Conservation (phyloP, 2,888 invertebrate species). For the Polyommatus iphigenia region DNA sequence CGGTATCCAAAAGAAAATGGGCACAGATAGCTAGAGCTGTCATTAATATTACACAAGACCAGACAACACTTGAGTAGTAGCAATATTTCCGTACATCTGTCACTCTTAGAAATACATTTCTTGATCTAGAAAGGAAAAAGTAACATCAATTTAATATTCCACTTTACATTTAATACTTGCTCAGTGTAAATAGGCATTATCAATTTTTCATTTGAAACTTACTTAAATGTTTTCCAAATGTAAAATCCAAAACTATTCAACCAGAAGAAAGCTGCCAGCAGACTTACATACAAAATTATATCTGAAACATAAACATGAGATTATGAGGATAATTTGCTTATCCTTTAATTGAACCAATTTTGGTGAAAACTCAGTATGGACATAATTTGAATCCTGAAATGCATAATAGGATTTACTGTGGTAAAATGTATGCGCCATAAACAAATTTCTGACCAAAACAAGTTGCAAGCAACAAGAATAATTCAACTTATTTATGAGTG, state of each 20-base stretch:
- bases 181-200: not conserved
- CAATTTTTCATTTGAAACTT: slow-evolving; percentile 49
- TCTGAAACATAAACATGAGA: slow-evolving; percentile 77
- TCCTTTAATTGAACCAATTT: no score
- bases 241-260: slow-evolving; percentile 92
- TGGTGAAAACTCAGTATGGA: no score
- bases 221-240: slow-evolving; percentile 93
- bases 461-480: no score
- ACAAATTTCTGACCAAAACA: no score
- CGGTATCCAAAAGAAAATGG: slow-evolving; percentile 88
- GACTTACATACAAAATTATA: slow-evolving; percentile 86
- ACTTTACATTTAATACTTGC: not conserved
- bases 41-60: slow-evolving; percentile 86
- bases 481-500: no score
- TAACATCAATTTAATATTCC: not conserved
- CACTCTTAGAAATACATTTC: slow-evolving; percentile 90
- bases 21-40: slow-evolving; percentile 88
- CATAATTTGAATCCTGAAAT: no score
- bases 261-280: slow-evolving; percentile 92
- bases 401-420: no score
- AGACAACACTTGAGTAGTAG: slow-evolving; percentile 91
- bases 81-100: slow-evolving; percentile 93
- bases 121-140: slow-evolving; percentile 78
- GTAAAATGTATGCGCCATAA: no score
- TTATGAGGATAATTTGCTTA: no score